Evolutionary conservation across 35 echinoderm and acorn worm species (phyloP).

Genomic region (Amphiura filiformis): DNA sequence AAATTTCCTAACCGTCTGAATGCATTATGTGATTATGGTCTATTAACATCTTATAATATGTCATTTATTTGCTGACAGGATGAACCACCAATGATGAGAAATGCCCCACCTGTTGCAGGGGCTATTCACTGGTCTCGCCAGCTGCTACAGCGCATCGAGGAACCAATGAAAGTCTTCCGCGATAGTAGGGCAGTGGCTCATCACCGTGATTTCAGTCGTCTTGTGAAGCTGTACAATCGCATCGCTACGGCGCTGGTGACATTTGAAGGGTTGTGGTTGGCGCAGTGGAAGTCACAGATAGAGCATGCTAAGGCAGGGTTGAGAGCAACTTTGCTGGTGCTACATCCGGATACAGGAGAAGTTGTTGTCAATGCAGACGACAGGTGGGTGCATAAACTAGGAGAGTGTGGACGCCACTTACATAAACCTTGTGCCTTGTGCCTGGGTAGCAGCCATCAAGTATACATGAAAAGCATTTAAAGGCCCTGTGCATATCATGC

Average conservation of each 20-base stretch:
- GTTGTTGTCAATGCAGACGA: slow-evolving; percentile 98
- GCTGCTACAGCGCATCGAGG: slow-evolving; percentile 91
- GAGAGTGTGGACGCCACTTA: too few species aligned
- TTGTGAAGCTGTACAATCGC: slow-evolving; percentile 96
- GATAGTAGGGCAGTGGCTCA: slow-evolving; percentile 81
- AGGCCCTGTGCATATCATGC: too few species aligned
- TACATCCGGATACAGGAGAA: slow-evolving; percentile 70
- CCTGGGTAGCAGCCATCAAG: too few species aligned
- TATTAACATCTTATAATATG: neutral
- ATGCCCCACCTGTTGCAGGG: slow-evolving; percentile 83
- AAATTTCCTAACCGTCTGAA: too few species aligned
- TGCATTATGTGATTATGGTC: too few species aligned
- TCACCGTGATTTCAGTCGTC: slow-evolving; percentile 76
- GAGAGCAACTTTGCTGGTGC: slow-evolving; percentile 71
- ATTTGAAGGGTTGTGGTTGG: slow-evolving; percentile 89
- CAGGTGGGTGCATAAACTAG: slow-evolving; percentile 53
- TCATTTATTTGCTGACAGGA: slow-evolving; percentile 41
- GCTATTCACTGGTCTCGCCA: slow-evolving; percentile 96
- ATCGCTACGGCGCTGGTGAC: slow-evolving; percentile 90
- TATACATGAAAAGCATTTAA: too few species aligned
- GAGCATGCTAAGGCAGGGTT: slow-evolving; percentile 80
- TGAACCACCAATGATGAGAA: slow-evolving; percentile 79
- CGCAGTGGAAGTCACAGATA: slow-evolving; percentile 88
- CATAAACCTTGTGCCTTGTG: too few species aligned
- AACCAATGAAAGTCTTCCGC: slow-evolving; percentile 91